Evolutionary conservation across 2,113 vertebrate species (phyloP).

Genomic region (Boulengeromyrus knoepffleri): DNA sequence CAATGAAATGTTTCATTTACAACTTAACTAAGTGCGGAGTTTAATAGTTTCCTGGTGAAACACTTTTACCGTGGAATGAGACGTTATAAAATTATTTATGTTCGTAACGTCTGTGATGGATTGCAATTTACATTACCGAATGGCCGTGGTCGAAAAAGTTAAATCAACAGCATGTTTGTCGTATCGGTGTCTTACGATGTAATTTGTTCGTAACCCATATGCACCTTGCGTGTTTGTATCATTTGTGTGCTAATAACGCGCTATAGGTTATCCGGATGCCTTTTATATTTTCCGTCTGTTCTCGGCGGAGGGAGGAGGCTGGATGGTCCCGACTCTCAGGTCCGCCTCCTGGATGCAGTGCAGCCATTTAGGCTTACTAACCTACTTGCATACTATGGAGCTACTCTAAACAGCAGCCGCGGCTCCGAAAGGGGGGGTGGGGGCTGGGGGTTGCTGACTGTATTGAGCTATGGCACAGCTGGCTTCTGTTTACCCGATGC

Average conservation of each 20-base stretch:
- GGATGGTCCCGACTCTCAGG: conserved; percentile 40
- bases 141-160: not conserved
- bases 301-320: conserved; percentile 20
- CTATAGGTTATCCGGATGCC: too few species aligned
- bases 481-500: conserved; percentile 43
- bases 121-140: not conserved
- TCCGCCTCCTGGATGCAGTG: conserved; percentile 64
- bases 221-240: not conserved
- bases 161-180: not conserved
- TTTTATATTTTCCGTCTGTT: not conserved
- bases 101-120: not conserved
- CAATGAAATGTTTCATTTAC: not conserved
- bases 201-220: not conserved
- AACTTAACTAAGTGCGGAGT: not conserved
- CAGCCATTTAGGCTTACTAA: conserved; percentile 52
- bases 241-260: not conserved
- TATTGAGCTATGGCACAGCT: conserved; percentile 40
- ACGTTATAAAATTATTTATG: not conserved
- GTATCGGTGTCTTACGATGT: not conserved
- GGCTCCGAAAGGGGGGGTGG: conserved; percentile 1
- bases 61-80: not conserved
- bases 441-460: conserved; percentile 13
- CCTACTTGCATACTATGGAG: conserved; percentile 35
- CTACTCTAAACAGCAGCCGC: not conserved
- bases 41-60: not conserved